phyloP scores from a whole-genome alignment of 2,797 vertebrate species.

The Tapirus indicus region DNA sequence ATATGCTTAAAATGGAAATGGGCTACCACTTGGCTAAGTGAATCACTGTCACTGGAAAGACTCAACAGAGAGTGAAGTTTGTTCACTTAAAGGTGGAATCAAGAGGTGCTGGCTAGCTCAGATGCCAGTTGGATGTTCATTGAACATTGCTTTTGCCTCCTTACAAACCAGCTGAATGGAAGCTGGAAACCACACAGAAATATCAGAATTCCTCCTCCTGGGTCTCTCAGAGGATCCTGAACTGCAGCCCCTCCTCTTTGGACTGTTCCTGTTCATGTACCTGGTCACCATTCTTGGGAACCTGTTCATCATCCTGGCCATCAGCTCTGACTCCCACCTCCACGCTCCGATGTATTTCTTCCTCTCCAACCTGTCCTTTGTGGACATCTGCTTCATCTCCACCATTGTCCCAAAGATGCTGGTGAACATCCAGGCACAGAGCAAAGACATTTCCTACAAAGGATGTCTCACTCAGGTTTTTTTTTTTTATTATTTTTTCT shows the following conservation, averaged over 20 bases:
- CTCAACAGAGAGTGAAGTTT: neutral
- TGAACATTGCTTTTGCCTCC: neutral
- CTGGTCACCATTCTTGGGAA: neutral
- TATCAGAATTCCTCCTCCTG: slow-evolving; percentile 21
- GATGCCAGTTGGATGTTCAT: neutral
- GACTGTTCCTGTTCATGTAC: neutral
- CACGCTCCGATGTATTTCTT: slow-evolving; percentile 35
- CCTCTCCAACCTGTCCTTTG: slow-evolving; percentile 4
- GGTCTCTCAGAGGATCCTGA: slow-evolving; percentile 30
- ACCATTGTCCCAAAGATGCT: neutral
- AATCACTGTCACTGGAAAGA: neutral
- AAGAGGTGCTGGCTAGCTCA: neutral
- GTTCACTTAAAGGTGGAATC: neutral
- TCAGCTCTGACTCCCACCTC: neutral
- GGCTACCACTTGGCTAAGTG: neutral
- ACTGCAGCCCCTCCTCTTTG: neutral
- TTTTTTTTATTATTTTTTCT: slow-evolving; percentile 21
- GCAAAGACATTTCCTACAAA: neutral
- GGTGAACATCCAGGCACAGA: neutral
- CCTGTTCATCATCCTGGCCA: neutral
- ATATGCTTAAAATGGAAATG: neutral
- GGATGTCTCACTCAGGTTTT: neutral
- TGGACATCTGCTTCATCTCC: neutral
- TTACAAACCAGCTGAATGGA: neutral
- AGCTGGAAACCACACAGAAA: slow-evolving; percentile 12